Evolutionary conservation across 2,113 vertebrate genomes (phyloP).

Genomic region (Procavia capensis): DNA sequence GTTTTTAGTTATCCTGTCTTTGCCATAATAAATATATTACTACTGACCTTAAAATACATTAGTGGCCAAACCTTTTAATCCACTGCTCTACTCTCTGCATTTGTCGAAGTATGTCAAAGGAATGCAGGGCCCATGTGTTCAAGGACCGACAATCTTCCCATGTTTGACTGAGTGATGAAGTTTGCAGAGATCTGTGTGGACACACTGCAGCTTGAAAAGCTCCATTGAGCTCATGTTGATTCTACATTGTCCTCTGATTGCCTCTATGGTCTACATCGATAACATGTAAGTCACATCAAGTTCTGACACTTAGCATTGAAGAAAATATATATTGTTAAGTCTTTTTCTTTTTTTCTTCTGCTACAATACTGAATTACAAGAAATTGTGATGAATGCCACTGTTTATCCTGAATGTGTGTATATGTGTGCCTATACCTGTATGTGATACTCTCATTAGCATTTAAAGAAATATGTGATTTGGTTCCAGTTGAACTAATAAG

Average conservation of each 20-base stretch:
- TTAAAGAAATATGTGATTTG: too few species aligned
- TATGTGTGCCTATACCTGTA: accelerated
- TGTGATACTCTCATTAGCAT: accelerated
- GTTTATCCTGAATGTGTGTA: not conserved
- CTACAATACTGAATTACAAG: accelerated
- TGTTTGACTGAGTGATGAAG: slow-evolving; percentile 40
- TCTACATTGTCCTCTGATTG: accelerated
- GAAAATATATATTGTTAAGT: too few species aligned
- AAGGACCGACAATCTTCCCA: slow-evolving; percentile 25
- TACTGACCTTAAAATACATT: accelerated
- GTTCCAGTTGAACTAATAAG: not conserved
- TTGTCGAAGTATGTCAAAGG: not conserved
- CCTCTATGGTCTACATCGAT: accelerated
- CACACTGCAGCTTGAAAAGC: accelerated
- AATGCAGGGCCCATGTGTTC: not conserved
- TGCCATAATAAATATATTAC: accelerated
- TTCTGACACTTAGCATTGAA: too few species aligned
- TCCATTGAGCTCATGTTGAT: accelerated
- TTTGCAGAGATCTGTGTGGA: not conserved
- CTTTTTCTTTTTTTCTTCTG: accelerated
- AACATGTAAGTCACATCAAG: too few species aligned
- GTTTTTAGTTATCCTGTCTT: not conserved
- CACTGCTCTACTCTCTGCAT: accelerated
- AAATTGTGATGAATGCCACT: accelerated
- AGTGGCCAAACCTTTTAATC: accelerated